Evolutionary conservation across 2,888 invertebrate genomes (phyloP), one percentile per base, ranked within the genome.

Genomic region (Dorcus hopei): DNA sequence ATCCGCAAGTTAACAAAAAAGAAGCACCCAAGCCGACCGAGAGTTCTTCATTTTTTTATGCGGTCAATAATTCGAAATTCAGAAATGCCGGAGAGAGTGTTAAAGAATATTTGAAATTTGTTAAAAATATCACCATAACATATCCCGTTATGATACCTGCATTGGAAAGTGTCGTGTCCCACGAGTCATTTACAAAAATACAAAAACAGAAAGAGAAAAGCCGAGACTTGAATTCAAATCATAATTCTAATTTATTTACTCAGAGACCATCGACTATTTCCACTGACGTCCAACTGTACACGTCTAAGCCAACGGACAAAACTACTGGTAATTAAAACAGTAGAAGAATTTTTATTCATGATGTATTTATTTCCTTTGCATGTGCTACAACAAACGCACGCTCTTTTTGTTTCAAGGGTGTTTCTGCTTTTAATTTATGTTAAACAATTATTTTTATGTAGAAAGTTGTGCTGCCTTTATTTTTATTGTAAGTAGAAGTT

Each of bases 131-230:
- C 26, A 77, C 76, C 9, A 77, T 78, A 69, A 88, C 91, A 66
- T 91, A 89, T 76, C 91, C 91, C 3, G 86, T 88, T 62, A 79
- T 84, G 70, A 83, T 83, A 65, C 84, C 84, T 3, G 70, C 76
- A 40, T 70, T 73, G 62, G 77, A 77, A 72, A 71, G 72, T 57
- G 69, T 72, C 2, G 77, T 76, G 69, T 72, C 72, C 59, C 69
- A 70, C 48, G 73, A 71, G 62, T 66, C 70, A 42, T 67, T 69
- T 41, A 74, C 75, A 70, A 76, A 77, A 67, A 64, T 68, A 8
- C 77, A 76, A 66, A 79, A 79, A 69, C 73, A 77, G 59, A 79
- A 78, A 71, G 79, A 79, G 66, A 79, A 77, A 70, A 79, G 79
- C 63, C 72, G 79, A 47, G 79, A 79, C 69, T 71, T 78, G 60